Evolutionary conservation across 2,113 vertebrate species (phyloP), one percentile per base, ranked within the genome.

Genomic region (Gnathonemus echidnorhynchus): DNA sequence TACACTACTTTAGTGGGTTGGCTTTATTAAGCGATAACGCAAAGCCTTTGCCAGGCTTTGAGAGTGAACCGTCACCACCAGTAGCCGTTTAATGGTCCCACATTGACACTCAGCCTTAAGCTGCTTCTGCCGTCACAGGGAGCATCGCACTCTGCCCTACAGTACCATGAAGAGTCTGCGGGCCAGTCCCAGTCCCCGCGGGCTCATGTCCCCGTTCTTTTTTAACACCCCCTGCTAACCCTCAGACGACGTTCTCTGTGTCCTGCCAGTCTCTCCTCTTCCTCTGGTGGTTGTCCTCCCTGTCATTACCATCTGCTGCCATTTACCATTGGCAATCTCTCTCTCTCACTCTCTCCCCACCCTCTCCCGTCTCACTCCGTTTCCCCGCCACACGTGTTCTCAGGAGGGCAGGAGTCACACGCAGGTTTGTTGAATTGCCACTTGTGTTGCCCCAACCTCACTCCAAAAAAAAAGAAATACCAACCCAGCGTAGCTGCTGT

Each of bases 351-450:
- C 93, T 93, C 90, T 92, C 92, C 92, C 21, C 93, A 92, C 93
- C 92, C 95, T 93, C 91, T 89, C 92, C 92, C 50, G 0, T 66
- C 19, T 52, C 88, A 86, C 58, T 74, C n/a, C 94, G 93, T 93
- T 89, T 92, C 91, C 92, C 93, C 90, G 88, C 90, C 89, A 92
- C 92, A 92, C 91, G 49, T 93, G 92, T 93, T 95, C 93, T 93
- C 95, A 96, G 95, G 96, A 96, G 94, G 94, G 91, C 94, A 92
- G 95, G 95, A 89, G 94, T 89, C 92, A 91, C 94, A 83, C 93
- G 94, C 95, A 96, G 96, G 96, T 96, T 96, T 95, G 96, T 96
- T 94, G 92, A 93, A 93, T 88, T 89, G 70, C 85, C 89, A 31
- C 91, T 90, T 90, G 90, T 62, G 35, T 88, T 52, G 46, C 21